Conservation (phyloP, 2,113 vertebrate genomes). For the Paradisaea rubra region DNA sequence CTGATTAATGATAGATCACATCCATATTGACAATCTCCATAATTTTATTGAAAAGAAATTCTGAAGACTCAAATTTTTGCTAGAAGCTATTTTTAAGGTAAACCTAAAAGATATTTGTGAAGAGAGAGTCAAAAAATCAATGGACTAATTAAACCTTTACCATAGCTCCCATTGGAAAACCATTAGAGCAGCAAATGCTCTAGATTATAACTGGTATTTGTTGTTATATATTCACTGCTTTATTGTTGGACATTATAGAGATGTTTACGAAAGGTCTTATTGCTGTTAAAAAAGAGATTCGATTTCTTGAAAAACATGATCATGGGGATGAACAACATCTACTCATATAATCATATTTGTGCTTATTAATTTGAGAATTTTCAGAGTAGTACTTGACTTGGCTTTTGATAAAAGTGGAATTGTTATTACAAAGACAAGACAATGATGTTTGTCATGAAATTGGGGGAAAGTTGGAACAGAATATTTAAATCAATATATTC, state of each 20-base stretch:
- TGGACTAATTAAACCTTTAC: neutral
- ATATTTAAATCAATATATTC: neutral
- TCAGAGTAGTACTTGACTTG: neutral
- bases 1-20: neutral
- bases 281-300: neutral
- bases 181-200: neutral
- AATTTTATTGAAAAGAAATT: slow-evolving; percentile 53
- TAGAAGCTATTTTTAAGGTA: neutral
- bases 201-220: neutral
- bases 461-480: neutral
- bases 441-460: neutral
- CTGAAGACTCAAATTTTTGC: slow-evolving; percentile 19
- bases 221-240: neutral
- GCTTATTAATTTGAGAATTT: neutral
- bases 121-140: neutral
- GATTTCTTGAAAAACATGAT: neutral
- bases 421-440: neutral
- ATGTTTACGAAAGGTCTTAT: neutral
- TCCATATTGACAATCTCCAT: neutral
- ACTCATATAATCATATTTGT: neutral
- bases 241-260: neutral
- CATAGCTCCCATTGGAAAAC: neutral
- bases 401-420: neutral
- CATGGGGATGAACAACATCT: neutral
- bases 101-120: neutral